Percentiles rank a stretch among this genome's conserved stretches.
phyloP scores from a whole-genome alignment of 2,888 invertebrate species.

The Epinotia bilunana region DNA sequence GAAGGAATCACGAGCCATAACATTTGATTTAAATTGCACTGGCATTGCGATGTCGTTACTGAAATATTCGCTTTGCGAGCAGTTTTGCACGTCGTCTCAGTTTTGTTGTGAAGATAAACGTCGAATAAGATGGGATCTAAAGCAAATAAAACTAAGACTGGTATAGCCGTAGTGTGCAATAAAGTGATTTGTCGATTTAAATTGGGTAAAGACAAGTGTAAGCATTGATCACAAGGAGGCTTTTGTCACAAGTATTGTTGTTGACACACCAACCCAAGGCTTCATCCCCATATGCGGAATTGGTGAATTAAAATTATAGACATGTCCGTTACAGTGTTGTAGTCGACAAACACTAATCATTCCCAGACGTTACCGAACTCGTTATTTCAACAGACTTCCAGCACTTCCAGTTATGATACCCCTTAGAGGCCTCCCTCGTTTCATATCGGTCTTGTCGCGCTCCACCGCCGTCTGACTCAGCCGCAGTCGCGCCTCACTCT shows the following conservation, averaged over 20 bases:
- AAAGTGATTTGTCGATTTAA: conserved; percentile 28
- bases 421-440: conserved; percentile 69
- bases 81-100: conserved; percentile 35
- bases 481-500: conserved; percentile 62
- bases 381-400: conserved; percentile 18
- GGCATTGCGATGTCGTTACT: conserved; percentile 36
- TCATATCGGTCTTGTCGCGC: conserved; percentile 64
- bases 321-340: too few species aligned
- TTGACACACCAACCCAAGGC: neutral
- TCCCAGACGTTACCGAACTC: conserved; percentile 18
- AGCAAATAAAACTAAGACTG: conserved; percentile 39
- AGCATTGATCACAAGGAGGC: neutral
- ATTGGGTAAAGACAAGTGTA: neutral
- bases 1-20: conserved; percentile 19
- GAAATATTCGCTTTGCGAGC: conserved; percentile 34
- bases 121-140: conserved; percentile 37
- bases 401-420: conserved; percentile 56
- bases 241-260: neutral
- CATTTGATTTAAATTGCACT: conserved; percentile 38
- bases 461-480: conserved; percentile 72
- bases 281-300: neutral
- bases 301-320: neutral
- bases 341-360: neutral
- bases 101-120: conserved; percentile 38
- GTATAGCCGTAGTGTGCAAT: conserved; percentile 45